These are phyloP conservation scores for Gnatocerus cornutus DNA, from an alignment of 2,888 invertebrate species.

Conservation along the genomic window DNA sequence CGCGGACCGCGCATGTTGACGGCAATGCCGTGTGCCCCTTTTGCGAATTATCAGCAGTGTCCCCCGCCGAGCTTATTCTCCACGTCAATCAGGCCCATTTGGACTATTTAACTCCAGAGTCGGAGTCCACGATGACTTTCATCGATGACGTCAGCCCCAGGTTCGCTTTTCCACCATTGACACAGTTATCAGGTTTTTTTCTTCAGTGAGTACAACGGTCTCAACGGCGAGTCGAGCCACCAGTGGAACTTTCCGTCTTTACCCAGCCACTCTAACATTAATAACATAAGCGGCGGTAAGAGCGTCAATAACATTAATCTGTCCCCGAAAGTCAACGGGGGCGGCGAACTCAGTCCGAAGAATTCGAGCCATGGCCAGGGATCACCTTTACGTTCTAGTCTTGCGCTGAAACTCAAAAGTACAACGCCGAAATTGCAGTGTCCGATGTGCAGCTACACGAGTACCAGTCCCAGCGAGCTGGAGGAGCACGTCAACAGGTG, in stretches of 20 bases:
- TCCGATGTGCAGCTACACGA: constrained; percentile 84
- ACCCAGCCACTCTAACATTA: constrained; percentile 56
- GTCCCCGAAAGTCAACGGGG: constrained; percentile 69
- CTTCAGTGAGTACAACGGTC: constrained; percentile 65
- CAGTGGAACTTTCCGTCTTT: constrained; percentile 62
- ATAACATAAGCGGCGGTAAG: constrained; percentile 45
- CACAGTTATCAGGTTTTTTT: constrained; percentile 9
- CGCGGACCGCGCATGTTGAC: constrained; percentile 84
- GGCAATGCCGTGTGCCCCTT: constrained; percentile 87
- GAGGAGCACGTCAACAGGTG: constrained; percentile 86
- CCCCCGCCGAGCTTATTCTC: constrained; percentile 82
- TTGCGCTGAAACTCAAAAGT: constrained; percentile 80
- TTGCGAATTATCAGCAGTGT: constrained; percentile 83
- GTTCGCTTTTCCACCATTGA: constrained; percentile 52
- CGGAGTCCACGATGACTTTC: constrained; percentile 81
- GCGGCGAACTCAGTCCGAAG: constrained; percentile 67
- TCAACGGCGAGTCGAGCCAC: constrained; percentile 60
- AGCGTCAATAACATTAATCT: constrained; percentile 67
- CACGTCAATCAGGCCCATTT: constrained; percentile 91
- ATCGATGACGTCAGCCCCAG: constrained; percentile 79
- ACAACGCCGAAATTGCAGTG: constrained; percentile 77
- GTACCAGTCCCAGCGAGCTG: constrained; percentile 81
- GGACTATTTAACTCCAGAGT: constrained; percentile 86
- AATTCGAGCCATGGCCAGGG: constrained; percentile 79
- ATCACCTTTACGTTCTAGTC: constrained; percentile 81